Percentiles rank a stretch among this genome's conserved stretches.
Conservation (phyloP, 2,888 invertebrate species). For the Ophion ventricosus region DNA sequence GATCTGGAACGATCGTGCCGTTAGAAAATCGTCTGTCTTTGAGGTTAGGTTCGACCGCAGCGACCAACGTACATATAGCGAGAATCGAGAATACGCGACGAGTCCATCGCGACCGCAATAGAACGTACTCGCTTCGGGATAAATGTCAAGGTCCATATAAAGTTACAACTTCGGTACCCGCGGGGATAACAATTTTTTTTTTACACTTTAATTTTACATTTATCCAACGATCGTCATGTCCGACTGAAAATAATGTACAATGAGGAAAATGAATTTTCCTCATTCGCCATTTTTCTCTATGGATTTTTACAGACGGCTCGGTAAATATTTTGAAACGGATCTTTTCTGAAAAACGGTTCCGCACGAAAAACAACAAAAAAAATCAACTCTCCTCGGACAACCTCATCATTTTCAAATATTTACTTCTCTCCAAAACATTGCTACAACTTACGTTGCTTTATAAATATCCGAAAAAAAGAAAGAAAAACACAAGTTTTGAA, state of each 20-base stretch:
- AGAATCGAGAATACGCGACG: background rate
- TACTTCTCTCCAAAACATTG: background rate
- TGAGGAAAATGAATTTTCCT: background rate
- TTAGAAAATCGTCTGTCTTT: background rate
- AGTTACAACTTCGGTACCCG: background rate
- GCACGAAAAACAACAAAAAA: background rate
- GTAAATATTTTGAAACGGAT: background rate
- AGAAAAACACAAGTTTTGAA: background rate
- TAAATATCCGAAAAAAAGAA: background rate
- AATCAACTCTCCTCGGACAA: background rate
- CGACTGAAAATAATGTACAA: background rate
- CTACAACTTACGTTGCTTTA: background rate
- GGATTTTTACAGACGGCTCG: background rate
- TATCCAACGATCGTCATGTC: background rate
- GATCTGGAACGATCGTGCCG: background rate
- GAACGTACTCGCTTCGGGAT: slow-evolving; percentile 14
- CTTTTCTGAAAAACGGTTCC: background rate
- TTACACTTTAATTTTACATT: background rate
- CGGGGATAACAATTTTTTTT: background rate
- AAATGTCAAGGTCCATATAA: slow-evolving; percentile 29
- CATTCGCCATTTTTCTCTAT: background rate
- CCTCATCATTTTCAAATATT: too few relatives aligned
- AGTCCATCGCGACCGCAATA: slow-evolving; percentile 16
- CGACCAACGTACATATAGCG: background rate
- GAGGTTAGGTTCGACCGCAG: background rate